Percentiles rank a stretch among this genome's conserved stretches.
Evolutionary conservation across 2,888 invertebrate species (phyloP).

Genomic region (Scaptomyza polygonia): DNA sequence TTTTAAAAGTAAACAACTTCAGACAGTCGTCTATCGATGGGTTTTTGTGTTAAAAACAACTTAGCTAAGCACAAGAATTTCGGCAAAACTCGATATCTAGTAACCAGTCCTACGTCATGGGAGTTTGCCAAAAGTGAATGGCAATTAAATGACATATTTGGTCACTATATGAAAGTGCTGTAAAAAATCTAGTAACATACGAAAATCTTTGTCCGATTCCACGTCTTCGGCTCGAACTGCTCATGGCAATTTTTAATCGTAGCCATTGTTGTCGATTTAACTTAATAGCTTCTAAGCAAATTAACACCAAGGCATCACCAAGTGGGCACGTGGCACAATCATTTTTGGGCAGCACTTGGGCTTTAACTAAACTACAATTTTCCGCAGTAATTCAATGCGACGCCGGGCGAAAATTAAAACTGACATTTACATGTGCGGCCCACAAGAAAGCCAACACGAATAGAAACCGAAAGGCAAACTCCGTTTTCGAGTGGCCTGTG

Average conservation of each 20-base stretch:
- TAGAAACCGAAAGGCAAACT: slow-evolving; percentile 5
- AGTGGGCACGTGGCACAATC: slow-evolving; percentile 42
- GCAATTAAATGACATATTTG: neutral
- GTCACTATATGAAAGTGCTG: neutral
- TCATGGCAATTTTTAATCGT: neutral
- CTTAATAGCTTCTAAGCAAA: slow-evolving; percentile 51
- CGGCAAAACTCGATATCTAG: neutral
- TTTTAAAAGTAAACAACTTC: slow-evolving; percentile 8
- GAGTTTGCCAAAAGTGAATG: neutral
- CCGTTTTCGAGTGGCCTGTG: slow-evolving; percentile 9
- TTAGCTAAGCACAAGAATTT: neutral
- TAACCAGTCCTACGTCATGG: slow-evolving; percentile 4
- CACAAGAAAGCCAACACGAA: slow-evolving; percentile 67
- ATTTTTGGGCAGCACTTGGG: slow-evolving; percentile 44
- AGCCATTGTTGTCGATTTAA: slow-evolving; percentile 7
- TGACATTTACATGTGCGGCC: slow-evolving; percentile 69
- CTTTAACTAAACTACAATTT: slow-evolving; percentile 69
- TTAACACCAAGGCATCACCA: slow-evolving; percentile 59
- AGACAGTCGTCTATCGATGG: slow-evolving; percentile 7
- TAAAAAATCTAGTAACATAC: neutral
- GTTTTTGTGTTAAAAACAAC: neutral
- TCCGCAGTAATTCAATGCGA: slow-evolving; percentile 67
- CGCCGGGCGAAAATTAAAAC: slow-evolving; percentile 74
- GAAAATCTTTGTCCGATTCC: neutral
- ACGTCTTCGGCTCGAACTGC: neutral